Conservation (phyloP, 2,888 invertebrate species). For the Endotricha flammealis region DNA sequence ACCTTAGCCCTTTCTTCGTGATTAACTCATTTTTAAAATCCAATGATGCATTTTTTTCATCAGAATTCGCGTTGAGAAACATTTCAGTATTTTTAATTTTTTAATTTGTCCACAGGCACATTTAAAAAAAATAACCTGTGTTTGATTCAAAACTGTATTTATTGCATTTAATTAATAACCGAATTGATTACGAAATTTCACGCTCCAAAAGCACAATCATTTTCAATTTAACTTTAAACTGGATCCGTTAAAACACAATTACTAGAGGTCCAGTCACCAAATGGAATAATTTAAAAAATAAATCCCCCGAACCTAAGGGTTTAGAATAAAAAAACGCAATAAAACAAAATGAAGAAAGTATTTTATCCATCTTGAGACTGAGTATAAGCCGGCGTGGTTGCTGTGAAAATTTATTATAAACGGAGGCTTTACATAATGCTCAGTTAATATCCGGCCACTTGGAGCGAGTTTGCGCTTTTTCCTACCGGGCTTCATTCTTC, state of each 20-base stretch:
- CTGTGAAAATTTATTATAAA: conserved; percentile 53
- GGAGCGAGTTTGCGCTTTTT: conserved; percentile 14
- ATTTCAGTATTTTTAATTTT: no score
- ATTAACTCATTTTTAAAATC: no score
- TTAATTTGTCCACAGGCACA: no score
- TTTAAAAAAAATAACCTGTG: no score
- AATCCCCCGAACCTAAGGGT: conserved; percentile 44
- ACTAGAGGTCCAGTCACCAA: conserved; percentile 35
- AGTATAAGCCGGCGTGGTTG: conserved; percentile 46
- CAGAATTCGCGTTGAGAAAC: no score
- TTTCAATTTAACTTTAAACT: conserved; percentile 6
- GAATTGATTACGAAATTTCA: no score
- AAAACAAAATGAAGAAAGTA: conserved; percentile 51
- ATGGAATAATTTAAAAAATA: conserved; percentile 62
- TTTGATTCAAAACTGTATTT: no score
- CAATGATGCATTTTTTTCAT: no score
- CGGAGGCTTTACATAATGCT: conserved; percentile 48
- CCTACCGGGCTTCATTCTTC: no score
- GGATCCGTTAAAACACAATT: conserved; percentile 20
- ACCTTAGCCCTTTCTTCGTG: no score
- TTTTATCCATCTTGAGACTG: conserved; percentile 46
- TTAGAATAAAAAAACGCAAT: conserved; percentile 44
- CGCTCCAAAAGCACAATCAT: not conserved
- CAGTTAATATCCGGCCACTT: conserved; percentile 37
- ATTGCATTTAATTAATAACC: no score